phyloP scores from a whole-genome alignment of 2,888 invertebrate species.

The Agrotis exclamationis region DNA sequence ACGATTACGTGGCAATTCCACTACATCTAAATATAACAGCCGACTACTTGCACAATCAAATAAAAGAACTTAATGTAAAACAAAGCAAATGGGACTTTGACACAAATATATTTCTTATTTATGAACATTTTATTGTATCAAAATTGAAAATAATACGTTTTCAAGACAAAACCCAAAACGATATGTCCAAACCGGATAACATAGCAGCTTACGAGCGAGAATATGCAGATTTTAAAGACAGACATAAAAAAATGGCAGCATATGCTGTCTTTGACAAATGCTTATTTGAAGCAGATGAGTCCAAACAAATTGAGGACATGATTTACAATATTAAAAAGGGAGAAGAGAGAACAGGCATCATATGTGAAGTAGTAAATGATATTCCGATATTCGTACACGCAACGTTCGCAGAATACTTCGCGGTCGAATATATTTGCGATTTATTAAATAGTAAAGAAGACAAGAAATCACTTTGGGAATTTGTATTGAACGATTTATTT shows the following conservation, averaged over 20 bases:
- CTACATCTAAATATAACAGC: conserved; percentile 30
- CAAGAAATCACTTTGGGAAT: neutral
- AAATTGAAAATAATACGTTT: conserved; percentile 4
- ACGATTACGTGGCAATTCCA: neutral
- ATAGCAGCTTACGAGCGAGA: neutral
- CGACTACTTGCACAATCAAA: conserved; percentile 22
- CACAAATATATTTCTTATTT: neutral
- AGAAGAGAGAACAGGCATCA: neutral
- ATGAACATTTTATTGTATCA: neutral
- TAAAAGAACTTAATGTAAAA: neutral
- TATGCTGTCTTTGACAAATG: neutral
- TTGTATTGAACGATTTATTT: neutral
- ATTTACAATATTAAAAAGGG: neutral
- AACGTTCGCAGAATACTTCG: conserved; percentile 4
- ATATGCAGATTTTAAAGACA: neutral
- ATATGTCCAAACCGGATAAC: conserved; percentile 13
- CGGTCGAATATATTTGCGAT: conserved; percentile 14
- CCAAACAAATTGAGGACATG: neutral
- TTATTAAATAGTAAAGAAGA: neutral
- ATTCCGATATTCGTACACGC: conserved; percentile 11
- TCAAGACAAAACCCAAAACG: conserved; percentile 7
- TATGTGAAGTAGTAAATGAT: neutral
- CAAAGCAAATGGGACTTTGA: neutral
- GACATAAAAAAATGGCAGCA: conserved; percentile 15
- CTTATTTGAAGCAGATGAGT: neutral